Evolutionary conservation across 2,888 invertebrate species (phyloP).

Genomic region (Meteorus cinctellus): DNA sequence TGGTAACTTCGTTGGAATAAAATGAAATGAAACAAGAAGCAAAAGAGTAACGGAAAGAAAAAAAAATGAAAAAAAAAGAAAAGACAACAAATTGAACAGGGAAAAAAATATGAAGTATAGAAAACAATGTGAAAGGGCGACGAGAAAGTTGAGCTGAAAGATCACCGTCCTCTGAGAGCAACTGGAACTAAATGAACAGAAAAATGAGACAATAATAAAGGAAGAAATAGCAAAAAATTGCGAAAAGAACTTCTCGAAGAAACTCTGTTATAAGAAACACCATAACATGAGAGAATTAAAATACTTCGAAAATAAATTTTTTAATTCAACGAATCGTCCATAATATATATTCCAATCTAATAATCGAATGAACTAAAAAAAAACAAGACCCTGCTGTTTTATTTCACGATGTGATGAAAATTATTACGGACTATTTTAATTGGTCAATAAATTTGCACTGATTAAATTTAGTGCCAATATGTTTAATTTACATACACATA

Average conservation of each 20-base stretch:
- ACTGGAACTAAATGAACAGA: conserved; percentile 30
- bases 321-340: neutral
- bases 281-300: neutral
- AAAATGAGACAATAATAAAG: conserved; percentile 27
- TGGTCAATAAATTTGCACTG: conserved; percentile 54
- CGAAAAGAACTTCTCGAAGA: conserved; percentile 28
- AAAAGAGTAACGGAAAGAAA: neutral
- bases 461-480: conserved; percentile 51
- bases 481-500: conserved; percentile 15
- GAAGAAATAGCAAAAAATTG: conserved; percentile 17
- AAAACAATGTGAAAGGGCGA: conserved; percentile 37
- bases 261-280: neutral
- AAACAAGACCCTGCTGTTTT: conserved; percentile 22
- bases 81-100: conserved; percentile 7
- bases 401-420: conserved; percentile 43
- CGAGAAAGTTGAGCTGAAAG: conserved; percentile 31
- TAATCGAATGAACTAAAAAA: conserved; percentile 12
- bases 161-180: conserved; percentile 39
- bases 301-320: conserved; percentile 1
- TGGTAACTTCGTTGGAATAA: conserved; percentile 17
- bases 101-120: conserved; percentile 24
- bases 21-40: conserved; percentile 2
- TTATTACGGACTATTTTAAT: conserved; percentile 50
- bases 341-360: neutral
- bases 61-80: conserved; percentile 19